Base-by-base conservation (phyloP, 2,888 invertebrate genomes). In the Micoletzkya japonica region DNA sequence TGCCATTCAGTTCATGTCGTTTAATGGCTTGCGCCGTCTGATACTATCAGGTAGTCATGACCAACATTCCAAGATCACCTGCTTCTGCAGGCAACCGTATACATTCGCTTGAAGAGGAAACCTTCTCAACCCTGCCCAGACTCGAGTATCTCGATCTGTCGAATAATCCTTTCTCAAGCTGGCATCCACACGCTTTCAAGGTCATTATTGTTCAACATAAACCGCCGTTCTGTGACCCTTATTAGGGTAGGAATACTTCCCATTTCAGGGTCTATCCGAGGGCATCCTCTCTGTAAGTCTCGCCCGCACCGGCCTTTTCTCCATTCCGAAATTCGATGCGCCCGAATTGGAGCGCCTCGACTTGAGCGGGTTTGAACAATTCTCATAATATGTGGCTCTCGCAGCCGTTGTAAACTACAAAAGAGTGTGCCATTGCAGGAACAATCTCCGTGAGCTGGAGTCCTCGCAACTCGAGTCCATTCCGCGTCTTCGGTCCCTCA, bases 151-250 rank as follows among this genome's bases (percentile, higher is more conserved):
- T 85, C 28, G 83, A 85, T 69, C 66, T 85, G 1, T 78, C 78
- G 36, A 72, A 81, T 61, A 85, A 85, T 73, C 85, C 83, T 10
- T 75, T 85, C 26, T 83, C 77, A n/a, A 82, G 81, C 2, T 85
- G 85, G 85, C 77, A 79, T 69, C 83, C 84, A 1, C 76, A 79
- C 14, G 81, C 82, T 28, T 84, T 84, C 69, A 72, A 74, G 66
- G 82, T 82, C 39, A 17, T 10, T 39, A 39, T 39, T 39, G 39
- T 17, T 39, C 24, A 30, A 28, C 24, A 24, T 20, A 14, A 20
- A 4, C 56, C 32, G 30, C 56, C 34, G 26, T 14, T 1, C 20
- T 34, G 2, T 56, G 20, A 3, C 56, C 7, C 56, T 28, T 30
- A 17, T 20, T 30, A 3, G 28, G 20, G 20, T 36, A 34, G 6